Percentiles rank a stretch among this genome's conserved stretches.
phyloP scores from a whole-genome alignment of 2,113 vertebrate species.

The Equus quagga region DNA sequence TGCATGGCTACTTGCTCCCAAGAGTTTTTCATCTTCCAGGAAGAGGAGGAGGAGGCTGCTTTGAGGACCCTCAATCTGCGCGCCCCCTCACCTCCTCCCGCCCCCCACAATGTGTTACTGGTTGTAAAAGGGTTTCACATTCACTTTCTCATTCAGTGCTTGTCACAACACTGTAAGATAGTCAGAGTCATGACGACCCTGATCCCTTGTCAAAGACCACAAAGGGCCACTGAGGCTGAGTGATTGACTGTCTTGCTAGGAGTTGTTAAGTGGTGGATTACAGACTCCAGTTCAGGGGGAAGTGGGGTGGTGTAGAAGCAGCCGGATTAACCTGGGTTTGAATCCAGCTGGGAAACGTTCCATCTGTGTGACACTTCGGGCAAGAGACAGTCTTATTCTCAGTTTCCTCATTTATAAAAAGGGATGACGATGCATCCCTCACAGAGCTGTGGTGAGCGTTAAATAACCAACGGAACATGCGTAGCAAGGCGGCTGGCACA shows the following conservation, averaged over 20 bases:
- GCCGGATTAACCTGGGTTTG: background rate
- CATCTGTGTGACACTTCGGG: background rate
- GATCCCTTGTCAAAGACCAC: background rate
- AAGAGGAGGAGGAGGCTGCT: background rate
- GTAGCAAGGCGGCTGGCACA: background rate
- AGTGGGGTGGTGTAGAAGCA: background rate
- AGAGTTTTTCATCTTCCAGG: background rate
- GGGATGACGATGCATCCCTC: background rate
- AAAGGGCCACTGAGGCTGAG: background rate
- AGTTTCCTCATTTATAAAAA: background rate
- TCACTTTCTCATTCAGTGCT: background rate
- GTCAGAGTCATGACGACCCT: background rate
- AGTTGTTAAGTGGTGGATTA: background rate
- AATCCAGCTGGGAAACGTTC: background rate
- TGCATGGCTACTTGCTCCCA: background rate
- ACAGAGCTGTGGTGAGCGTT: background rate
- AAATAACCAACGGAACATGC: background rate
- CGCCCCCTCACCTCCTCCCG: background rate
- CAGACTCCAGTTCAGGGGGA: background rate
- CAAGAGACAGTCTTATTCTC: background rate
- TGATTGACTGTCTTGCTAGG: background rate
- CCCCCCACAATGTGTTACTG: background rate
- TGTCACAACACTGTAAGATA: background rate
- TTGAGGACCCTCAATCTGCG: background rate
- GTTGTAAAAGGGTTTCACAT: background rate